phyloP scores from a whole-genome alignment of 92 coral and sea anemone species.

The Galaxea fascicularis region DNA sequence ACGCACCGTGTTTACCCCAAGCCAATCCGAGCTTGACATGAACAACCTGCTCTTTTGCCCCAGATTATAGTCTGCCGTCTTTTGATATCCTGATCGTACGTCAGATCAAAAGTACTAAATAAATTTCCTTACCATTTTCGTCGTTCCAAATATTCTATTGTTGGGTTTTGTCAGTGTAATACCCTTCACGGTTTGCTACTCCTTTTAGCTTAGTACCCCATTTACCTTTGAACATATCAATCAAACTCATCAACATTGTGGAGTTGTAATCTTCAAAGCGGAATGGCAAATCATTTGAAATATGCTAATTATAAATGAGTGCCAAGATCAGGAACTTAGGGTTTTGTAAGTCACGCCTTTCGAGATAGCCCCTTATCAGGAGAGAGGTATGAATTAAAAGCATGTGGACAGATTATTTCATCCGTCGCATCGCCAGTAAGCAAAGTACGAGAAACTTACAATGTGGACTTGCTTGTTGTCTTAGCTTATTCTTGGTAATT shows the following conservation, averaged over 20 bases:
- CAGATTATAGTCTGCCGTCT: no score
- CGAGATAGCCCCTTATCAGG: no score
- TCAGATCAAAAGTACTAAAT: no score
- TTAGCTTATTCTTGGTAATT: no score
- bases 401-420: no score
- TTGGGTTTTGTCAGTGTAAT: not conserved
- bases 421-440: not conserved
- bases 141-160: not conserved
- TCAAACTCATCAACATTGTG: not conserved
- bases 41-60: no score
- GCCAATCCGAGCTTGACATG: no score
- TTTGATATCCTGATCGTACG: no score
- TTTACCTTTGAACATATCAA: not conserved
- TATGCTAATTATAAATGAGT: not conserved
- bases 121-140: no score
- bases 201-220: not conserved
- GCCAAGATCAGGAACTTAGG: not conserved
- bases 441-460: not conserved
- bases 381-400: no score
- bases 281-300: not conserved
- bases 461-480: not conserved
- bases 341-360: not conserved
- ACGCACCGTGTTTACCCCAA: no score
- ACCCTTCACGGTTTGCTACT: not conserved
- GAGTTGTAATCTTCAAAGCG: not conserved